Evolutionary conservation across 2,797 vertebrate species (phyloP).

Genomic region (Zalophus californianus): DNA sequence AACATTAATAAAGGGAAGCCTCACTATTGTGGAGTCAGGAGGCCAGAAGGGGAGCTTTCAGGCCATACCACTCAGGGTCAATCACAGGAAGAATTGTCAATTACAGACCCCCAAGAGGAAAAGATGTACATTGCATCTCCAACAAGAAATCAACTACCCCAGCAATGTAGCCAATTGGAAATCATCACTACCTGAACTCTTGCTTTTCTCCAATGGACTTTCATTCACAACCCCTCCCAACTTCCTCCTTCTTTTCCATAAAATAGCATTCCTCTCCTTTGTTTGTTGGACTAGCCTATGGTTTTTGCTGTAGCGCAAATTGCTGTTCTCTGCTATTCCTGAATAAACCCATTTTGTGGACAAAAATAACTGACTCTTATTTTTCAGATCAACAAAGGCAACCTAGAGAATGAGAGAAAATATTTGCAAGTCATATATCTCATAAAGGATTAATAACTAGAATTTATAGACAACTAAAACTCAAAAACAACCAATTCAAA

Average conservation of each 20-base stretch:
- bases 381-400: background rate
- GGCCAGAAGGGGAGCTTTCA: background rate
- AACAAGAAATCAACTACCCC: background rate
- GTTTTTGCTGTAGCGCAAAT: background rate
- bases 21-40: background rate
- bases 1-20: background rate
- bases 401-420: background rate
- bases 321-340: background rate
- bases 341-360: background rate
- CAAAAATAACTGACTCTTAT: background rate
- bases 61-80: background rate
- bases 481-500: slow-evolving; percentile 3
- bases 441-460: background rate
- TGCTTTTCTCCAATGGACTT: background rate
- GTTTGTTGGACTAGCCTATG: background rate
- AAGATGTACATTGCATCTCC: background rate
- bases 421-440: background rate
- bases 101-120: background rate
- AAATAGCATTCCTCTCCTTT: background rate
- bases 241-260: background rate
- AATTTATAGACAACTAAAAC: background rate
- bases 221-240: background rate
- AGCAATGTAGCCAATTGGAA: background rate
- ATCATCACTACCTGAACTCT: background rate
- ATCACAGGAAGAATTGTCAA: background rate